Percentiles rank a stretch among this genome's conserved stretches.
phyloP scores from a whole-genome alignment of 2,797 vertebrate species.

The Parauchenoglanis ngamensis region DNA sequence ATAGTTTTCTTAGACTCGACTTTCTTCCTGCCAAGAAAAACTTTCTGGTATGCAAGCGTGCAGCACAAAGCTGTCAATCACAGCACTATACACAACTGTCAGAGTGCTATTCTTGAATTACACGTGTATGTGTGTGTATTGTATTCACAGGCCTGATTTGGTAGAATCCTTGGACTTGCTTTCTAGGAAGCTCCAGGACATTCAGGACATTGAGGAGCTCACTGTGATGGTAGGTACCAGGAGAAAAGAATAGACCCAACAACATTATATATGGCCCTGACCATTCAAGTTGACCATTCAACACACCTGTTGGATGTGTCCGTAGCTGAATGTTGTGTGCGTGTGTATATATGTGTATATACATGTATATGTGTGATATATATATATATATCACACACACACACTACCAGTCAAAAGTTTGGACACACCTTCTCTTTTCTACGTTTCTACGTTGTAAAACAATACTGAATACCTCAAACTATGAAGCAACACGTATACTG shows the following conservation, averaged over 20 bases:
- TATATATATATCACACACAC: too few relatives aligned
- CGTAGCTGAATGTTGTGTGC: background rate
- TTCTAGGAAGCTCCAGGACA: constrained; percentile 80
- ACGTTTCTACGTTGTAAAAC: too few relatives aligned
- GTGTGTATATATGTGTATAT: background rate
- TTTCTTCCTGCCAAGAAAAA: constrained; percentile 35
- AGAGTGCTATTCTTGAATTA: background rate
- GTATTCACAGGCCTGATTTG: constrained; percentile 76
- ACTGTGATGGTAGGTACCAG: constrained; percentile 80
- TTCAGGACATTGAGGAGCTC: constrained; percentile 87
- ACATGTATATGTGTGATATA: too few relatives aligned
- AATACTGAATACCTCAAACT: too few relatives aligned
- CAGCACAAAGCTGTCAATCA: constrained; percentile 13
- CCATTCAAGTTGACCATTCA: background rate
- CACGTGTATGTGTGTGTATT: background rate
- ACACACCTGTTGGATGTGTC: background rate
- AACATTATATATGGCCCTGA: background rate
- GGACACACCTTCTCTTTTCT: too few relatives aligned
- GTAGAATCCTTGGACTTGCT: constrained; percentile 77
- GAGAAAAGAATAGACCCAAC: background rate
- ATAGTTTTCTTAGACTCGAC: constrained; percentile 4
- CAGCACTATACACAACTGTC: background rate
- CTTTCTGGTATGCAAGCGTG: constrained; percentile 14
- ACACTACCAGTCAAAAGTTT: too few relatives aligned
- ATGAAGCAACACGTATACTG: too few relatives aligned